A percentile compares a stretch with the other conserved stretches of the same genome.
phyloP scores from a whole-genome alignment of 2,113 vertebrate species.

The Pedetes capensis region DNA sequence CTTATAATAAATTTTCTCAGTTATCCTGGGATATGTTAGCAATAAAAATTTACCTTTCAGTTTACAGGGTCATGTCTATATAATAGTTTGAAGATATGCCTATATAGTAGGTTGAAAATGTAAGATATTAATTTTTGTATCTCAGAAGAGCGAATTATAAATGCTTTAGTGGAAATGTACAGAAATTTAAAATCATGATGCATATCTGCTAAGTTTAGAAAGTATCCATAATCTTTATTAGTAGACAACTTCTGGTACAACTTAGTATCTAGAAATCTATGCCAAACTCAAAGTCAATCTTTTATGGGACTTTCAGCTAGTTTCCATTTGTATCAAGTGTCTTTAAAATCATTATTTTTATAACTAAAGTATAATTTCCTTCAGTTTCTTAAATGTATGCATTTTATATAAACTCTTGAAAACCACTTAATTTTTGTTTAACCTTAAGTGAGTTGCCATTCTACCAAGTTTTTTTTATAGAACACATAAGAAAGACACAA shows the following conservation, averaged over 20 bases:
- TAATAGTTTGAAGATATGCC: constrained; percentile 21
- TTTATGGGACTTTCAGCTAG: background rate
- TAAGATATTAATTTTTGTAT: constrained; percentile 7
- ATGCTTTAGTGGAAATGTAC: background rate
- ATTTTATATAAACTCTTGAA: background rate
- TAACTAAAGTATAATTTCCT: background rate
- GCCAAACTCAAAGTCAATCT: background rate
- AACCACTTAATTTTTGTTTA: constrained; percentile 11
- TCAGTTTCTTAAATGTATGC: background rate
- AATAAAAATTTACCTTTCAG: constrained; percentile 50
- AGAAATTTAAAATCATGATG: background rate
- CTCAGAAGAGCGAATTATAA: constrained; percentile 31
- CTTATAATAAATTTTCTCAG: constrained; percentile 52
- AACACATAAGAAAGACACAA: background rate
- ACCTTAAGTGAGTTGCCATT: background rate
- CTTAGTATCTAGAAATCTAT: background rate
- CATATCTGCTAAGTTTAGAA: background rate
- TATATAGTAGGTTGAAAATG: constrained; percentile 23
- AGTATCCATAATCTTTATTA: background rate
- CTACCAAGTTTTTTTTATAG: background rate
- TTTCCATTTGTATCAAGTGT: background rate
- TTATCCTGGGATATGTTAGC: constrained; percentile 1
- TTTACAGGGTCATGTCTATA: constrained; percentile 12
- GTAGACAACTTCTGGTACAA: background rate
- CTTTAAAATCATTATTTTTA: constrained; percentile 16